Percentiles rank a stretch among this genome's conserved stretches.
These are phyloP conservation scores for Labeo catla DNA, from an alignment of 2,113 vertebrate species.

Conservation along the genomic window DNA sequence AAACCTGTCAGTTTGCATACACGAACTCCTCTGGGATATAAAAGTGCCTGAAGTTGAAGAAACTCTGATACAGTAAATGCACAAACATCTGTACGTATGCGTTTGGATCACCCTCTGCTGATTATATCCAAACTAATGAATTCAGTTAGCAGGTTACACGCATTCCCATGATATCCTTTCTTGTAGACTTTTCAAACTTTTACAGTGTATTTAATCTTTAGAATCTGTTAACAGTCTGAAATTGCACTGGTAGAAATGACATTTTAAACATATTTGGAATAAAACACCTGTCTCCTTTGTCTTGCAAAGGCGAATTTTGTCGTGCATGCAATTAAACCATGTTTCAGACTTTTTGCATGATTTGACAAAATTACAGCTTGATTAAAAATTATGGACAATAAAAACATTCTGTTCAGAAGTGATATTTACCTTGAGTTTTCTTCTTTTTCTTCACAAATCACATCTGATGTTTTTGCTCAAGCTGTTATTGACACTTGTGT, in stretches of 20 bases:
- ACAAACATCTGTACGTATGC: background rate
- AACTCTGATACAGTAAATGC: background rate
- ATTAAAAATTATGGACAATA: background rate
- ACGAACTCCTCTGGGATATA: background rate
- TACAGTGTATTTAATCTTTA: conserved; percentile 16
- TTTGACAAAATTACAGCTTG: background rate
- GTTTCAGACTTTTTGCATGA: background rate
- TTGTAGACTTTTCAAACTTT: no score
- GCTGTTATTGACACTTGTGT: background rate
- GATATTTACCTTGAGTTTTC: background rate
- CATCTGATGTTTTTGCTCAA: background rate
- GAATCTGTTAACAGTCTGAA: conserved; percentile 44
- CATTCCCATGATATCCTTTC: conserved; percentile 25
- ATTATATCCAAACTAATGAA: conserved; percentile 27
- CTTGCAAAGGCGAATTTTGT: background rate
- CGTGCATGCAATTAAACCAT: background rate
- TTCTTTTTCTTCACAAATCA: background rate
- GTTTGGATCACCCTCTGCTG: background rate
- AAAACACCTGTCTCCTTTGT: background rate
- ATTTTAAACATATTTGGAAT: background rate
- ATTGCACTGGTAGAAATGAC: background rate
- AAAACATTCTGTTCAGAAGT: background rate
- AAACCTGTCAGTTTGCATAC: background rate
- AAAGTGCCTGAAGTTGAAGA: background rate
- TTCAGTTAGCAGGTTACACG: conserved; percentile 38